Conservation (phyloP, 2,113 vertebrate genomes). For the Percina caprodes region DNA sequence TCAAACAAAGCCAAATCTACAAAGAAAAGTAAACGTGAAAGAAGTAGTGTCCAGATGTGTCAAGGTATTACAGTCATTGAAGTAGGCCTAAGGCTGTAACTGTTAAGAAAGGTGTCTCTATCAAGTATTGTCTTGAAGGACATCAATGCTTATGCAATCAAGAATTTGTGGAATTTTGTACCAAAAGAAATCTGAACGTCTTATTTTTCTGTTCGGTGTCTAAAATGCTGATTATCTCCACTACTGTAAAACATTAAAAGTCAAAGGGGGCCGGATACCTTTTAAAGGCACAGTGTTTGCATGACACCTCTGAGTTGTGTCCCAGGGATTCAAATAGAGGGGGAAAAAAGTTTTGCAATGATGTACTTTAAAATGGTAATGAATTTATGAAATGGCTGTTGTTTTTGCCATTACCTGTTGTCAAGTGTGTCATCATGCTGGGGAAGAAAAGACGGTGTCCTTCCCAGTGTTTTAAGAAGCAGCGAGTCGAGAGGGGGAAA, state of each 20-base stretch:
- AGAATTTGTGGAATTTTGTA: conserved; percentile 21
- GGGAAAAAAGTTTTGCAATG: conserved; percentile 28
- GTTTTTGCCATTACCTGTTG: conserved; percentile 52
- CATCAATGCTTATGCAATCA: conserved; percentile 11
- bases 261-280: conserved; percentile 35
- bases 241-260: conserved; percentile 29
- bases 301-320: conserved; percentile 31
- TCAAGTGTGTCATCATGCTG: conserved; percentile 56
- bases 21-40: neutral
- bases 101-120: conserved; percentile 37
- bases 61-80: neutral
- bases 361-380: conserved; percentile 38
- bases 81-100: neutral
- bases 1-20: neutral
- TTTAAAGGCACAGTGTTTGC: conserved; percentile 41
- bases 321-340: conserved; percentile 22
- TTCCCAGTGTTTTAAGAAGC: conserved; percentile 28
- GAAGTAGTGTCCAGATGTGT: neutral
- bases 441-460: conserved; percentile 25
- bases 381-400: conserved; percentile 52
- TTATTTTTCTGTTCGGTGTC: neutral
- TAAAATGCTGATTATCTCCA: conserved; percentile 28
- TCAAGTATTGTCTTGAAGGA: conserved; percentile 19
- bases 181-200: conserved; percentile 1
- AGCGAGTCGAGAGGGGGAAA: conserved; percentile 17